Evolutionary conservation across 1,140 invertebrate genomes (phyloP), one percentile per base, ranked within the genome.

Genomic region (Zelostemma sp.): DNA sequence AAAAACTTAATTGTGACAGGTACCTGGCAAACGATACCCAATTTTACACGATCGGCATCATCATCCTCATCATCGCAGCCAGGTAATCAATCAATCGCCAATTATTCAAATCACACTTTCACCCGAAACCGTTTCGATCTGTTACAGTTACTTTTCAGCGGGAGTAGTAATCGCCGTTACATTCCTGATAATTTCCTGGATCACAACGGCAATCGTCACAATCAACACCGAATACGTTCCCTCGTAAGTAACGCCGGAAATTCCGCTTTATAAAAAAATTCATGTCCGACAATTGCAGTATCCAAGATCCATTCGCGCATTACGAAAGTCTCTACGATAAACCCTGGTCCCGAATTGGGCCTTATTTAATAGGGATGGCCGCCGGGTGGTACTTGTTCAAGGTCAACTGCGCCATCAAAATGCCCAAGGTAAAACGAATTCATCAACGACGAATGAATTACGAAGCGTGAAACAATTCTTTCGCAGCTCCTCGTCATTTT

Each of bases 271-370:
- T n/a, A n/a, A n/a, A n/a, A n/a, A n/a, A n/a, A n/a, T n/a, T n/a
- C n/a, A n/a, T n/a, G n/a, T n/a, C n/a, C n/a, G n/a, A n/a, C n/a
- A 21, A 38, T 53, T 28, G 5, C 62, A 86, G 85, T n/a, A 79
- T 85, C 35, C 67, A 77, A 35, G 78, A 86, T 63, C 83, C 84
- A 12, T 82, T 86, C 35, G 80, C 78, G 6, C 75, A 81, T 62
- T 86, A 84, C 43, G 82, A 85, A 15, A 82, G 80, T 61, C 64
- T 86, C 9, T 83, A 82, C 41, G 83, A 86, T 49, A 84, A 86
- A 53, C 80, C 83, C 1, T 86, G 82, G 77, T 77, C 78, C 0
- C 77, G 82, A 72, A 77, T 86, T 14, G 80, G 79, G 43, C 83
- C 83, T 49, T 84, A 85, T 67, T 61, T 86, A 18, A 74, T 85